Percentiles rank a stretch among this genome's conserved stretches.
phyloP scores from a whole-genome alignment of 2,113 vertebrate genomes.

The chimpanzee (Pan troglodytes) region NHGRI_mPanTro3-v2.1_pri NC_072404.2:80777501-80778000 shows the following conservation, averaged over 20 bases:
- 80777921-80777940: background rate
- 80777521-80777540: background rate
- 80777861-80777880: background rate
- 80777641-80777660: background rate
- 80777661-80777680: background rate
- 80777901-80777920: background rate
- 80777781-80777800: background rate
- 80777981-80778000: too few species aligned
- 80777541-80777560: background rate
- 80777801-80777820: background rate
- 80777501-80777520: background rate
- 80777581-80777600: background rate
- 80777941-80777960: background rate
- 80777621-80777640: background rate
- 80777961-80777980: background rate
- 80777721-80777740: background rate
- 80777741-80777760: conserved; percentile 23
- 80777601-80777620: background rate
- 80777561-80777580: background rate
- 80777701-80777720: conserved; percentile 46
- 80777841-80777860: background rate
- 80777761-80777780: conserved; percentile 16
- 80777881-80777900: background rate
- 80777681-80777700: conserved; percentile 60
- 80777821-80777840: background rate